A percentile compares a stretch with the other conserved stretches of the same genome.
Conservation (phyloP, 2,797 vertebrate genomes). For the Enteromius viviparus region DNA sequence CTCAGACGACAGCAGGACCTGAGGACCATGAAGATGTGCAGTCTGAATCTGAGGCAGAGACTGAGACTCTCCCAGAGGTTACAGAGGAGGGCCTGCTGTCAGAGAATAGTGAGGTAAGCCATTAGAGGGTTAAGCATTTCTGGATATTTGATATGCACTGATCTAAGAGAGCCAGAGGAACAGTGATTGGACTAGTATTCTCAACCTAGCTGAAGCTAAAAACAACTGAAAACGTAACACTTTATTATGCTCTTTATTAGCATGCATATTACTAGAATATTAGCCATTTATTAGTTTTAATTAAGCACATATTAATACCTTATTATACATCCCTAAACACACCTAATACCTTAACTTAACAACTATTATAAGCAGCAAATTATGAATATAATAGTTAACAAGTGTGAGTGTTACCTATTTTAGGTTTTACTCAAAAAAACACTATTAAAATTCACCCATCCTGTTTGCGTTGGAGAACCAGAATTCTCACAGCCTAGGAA, state of each 20-base stretch:
- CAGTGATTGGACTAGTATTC: not conserved
- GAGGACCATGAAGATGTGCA: slow-evolving; percentile 36
- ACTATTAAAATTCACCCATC: not conserved
- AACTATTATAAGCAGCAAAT: no score
- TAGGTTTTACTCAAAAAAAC: not conserved
- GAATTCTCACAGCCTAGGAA: not conserved
- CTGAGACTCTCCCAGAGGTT: slow-evolving; percentile 15
- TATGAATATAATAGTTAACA: no score
- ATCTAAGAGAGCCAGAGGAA: not conserved
- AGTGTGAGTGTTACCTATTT: no score
- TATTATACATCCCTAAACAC: no score
- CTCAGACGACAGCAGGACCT: slow-evolving; percentile 38
- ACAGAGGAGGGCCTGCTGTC: slow-evolving; percentile 25
- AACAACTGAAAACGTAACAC: not conserved
- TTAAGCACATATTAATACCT: no score
- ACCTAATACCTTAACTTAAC: no score
- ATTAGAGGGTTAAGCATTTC: not conserved
- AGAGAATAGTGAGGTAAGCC: slow-evolving; percentile 45
- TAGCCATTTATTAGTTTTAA: no score
- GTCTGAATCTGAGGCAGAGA: slow-evolving; percentile 43
- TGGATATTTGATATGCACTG: not conserved
- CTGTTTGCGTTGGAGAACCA: not conserved
- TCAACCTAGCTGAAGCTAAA: not conserved
- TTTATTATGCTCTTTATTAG: no score
- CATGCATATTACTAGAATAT: no score